Evolutionary conservation across 2,888 invertebrate genomes (phyloP).

Genomic region (Polietes domitor): DNA sequence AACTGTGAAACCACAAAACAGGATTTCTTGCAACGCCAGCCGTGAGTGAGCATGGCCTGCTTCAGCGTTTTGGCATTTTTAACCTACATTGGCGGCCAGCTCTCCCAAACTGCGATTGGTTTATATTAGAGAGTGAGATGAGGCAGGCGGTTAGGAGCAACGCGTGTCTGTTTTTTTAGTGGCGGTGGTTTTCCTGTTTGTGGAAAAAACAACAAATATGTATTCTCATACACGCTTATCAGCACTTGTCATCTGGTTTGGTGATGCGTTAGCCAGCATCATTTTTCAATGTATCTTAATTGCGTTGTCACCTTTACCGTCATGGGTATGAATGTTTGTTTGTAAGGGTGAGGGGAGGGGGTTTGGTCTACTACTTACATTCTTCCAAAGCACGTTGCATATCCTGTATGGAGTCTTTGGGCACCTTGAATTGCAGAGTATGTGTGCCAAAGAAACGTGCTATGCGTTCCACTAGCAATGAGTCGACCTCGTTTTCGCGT

Average conservation of each 20-base stretch:
- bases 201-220: background rate
- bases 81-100: conserved; percentile 47
- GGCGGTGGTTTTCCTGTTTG: background rate
- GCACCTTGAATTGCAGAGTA: conserved; percentile 90
- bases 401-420: conserved; percentile 87
- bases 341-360: too few relatives aligned
- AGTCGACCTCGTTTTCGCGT: conserved; percentile 87
- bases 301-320: background rate
- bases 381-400: conserved; percentile 91
- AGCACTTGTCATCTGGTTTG: background rate
- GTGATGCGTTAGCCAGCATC: conserved; percentile 13
- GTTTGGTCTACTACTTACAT: conserved; percentile 83
- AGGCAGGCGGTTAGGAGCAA: background rate
- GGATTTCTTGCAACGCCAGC: conserved; percentile 47
- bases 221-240: background rate
- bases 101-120: conserved; percentile 10
- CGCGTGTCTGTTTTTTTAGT: too few relatives aligned
- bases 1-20: conserved; percentile 51
- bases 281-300: background rate
- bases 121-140: background rate
- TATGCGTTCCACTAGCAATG: conserved; percentile 87
- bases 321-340: background rate
- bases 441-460: conserved; percentile 89
- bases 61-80: conserved; percentile 7
- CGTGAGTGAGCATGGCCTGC: too few relatives aligned